Conservation (phyloP, 2,888 invertebrate genomes). For the Epiblema foenella region DNA sequence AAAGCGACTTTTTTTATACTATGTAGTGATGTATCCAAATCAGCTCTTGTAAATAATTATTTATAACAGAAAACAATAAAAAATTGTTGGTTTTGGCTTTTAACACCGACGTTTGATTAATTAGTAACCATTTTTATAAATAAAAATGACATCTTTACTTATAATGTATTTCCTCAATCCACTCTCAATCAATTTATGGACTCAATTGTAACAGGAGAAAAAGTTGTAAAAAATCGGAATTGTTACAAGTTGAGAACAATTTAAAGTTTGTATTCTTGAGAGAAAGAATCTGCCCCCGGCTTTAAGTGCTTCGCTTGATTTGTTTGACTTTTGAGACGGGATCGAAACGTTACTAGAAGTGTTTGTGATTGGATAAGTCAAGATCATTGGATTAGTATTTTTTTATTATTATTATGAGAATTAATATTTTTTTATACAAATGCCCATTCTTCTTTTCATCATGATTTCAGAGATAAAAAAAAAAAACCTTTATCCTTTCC, state of each 20-base stretch:
- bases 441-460: no score
- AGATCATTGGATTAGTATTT: no score
- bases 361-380: background rate
- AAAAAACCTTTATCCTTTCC: no score
- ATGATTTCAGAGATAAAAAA: no score
- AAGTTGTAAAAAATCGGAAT: constrained; percentile 57
- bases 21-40: no score
- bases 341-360: constrained; percentile 49
- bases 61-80: no score
- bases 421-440: background rate
- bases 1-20: no score
- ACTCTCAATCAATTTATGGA: constrained; percentile 35
- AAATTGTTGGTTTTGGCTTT: no score
- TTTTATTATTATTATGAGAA: no score
- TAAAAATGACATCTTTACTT: background rate
- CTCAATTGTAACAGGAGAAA: constrained; percentile 51
- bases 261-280: constrained; percentile 66
- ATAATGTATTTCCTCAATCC: constrained; percentile 3
- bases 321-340: constrained; percentile 72
- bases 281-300: constrained; percentile 55
- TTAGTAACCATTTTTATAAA: no score
- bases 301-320: constrained; percentile 72
- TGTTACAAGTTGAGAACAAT: constrained; percentile 69
- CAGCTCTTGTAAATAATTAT: no score
- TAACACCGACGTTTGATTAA: no score